Base-by-base conservation (phyloP, 2,797 vertebrate genomes). In the Phyllotis vaccarum region DNA sequence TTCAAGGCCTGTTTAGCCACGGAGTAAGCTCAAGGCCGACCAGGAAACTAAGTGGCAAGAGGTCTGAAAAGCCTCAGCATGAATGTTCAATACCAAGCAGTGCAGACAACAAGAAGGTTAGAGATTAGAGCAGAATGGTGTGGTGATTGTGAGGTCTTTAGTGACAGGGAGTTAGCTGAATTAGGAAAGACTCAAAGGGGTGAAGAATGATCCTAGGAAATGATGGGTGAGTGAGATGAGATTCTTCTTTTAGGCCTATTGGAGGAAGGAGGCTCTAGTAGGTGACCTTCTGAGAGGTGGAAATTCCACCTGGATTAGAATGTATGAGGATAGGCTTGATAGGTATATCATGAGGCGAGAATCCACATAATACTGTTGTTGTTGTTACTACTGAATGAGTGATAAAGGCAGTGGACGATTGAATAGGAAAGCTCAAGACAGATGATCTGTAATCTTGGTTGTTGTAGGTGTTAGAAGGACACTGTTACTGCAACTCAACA, bases 131-230 rank as follows among this genome's bases (percentile, higher is more conserved):
- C 34, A 86, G 68, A 85, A 64, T 34, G 19, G 54, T 11, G 24
- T 19, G 27, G 75, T 9, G 6, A 64, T 80, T 92, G 64, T 87
- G 52, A 79, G 43, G 46, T 78, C 86, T 89, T 22, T 52, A 22
- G 14, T 34, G 34, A 10, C 43, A 34, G 27, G 27, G 70, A 29
- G 58, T 68, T n/a, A 56, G 74, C 52, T 58, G 54, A 75, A 83
- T 80, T 60, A 76, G 64, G 66, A 90, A 56, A 56, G 31, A 56
- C 13, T 66, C 5, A 72, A 60, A 19, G 31, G 72, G 64, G 22
- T 92, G 43, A 70, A 76, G 49, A n/a, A 2, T n/a, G 92, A 82
- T 5, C 80, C 54, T n/a, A 91, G 74, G 85, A 95, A 75, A 52
- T 93, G 21, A 43, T 62, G 60, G n/a, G 17, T 76, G 27, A 86